Base-by-base conservation (phyloP, 2,113 vertebrate species). In the Antennarius striatus region DNA sequence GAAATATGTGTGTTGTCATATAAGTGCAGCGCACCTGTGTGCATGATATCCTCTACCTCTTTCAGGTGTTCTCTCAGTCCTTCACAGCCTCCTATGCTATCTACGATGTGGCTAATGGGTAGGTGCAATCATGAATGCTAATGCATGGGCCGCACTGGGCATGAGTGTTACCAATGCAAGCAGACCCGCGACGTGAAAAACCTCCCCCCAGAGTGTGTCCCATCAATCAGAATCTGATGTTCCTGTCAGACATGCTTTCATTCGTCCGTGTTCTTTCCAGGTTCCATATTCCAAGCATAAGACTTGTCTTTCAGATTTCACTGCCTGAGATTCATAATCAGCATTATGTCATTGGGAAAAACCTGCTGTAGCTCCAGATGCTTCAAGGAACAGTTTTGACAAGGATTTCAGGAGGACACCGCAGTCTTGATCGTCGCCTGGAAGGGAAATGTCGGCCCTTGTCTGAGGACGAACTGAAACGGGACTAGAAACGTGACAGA, bases 11-110 rank as follows among this genome's bases (percentile, higher is more conserved):
- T 77, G 67, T 77, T 86, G 53, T 77, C 63, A 68, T 82, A 52
- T 80, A 43, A 79, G 63, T 86, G 63, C 65, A 22, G 73, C 79
- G 65, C 79, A 72, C 69, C 73, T 86, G 76, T 89, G 75, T 80
- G 90, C 86, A 88, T 84, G 80, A 79, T 90, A 74, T 92, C 77
- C 87, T 92, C 81, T 93, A 88, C 91, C 90, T 88, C 77, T 84
- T 91, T 83, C 92, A 94, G 93, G 92, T 93, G 77, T 92, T 92
- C 90, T 91, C 91, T 87, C 91, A 93, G 88, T 94, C 94, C 88
- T 93, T 92, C 91, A 92, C 88, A 79, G 93, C 93, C 86, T 91
- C 85, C 79, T 94, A 92, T 92, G 86, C 91, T 75, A 88, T 94
- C 89, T 93, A 92, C 92, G 89, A 48, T 80, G 88, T 95, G 88